Percentiles rank a stretch among this genome's conserved stretches.
Evolutionary conservation across 2,888 invertebrate genomes (phyloP).

Genomic region (Alcis repandata): DNA sequence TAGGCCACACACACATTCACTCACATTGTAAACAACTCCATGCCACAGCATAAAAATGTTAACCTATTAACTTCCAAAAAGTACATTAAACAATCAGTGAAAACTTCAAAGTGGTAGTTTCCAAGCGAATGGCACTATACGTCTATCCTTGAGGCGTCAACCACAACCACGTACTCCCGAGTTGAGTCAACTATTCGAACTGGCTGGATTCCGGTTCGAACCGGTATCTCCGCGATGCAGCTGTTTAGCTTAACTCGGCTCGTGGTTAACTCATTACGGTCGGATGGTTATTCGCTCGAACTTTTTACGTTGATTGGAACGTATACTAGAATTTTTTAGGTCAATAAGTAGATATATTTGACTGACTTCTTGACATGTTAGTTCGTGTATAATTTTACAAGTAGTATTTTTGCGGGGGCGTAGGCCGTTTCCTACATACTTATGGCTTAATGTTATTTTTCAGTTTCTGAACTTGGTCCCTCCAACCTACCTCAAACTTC

Average conservation of each 20-base stretch:
- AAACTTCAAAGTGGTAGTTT: neutral
- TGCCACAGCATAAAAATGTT: no score
- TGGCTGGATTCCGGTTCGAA: neutral
- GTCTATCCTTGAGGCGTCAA: neutral
- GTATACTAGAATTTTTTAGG: neutral
- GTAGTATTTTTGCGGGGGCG: no score
- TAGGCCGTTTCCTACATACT: no score
- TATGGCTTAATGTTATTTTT: no score
- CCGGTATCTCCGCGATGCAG: conserved; percentile 6
- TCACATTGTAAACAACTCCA: no score
- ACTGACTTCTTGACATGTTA: no score
- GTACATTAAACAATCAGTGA: neutral
- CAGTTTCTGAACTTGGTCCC: no score
- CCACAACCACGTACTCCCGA: conserved; percentile 13
- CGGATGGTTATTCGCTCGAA: neutral
- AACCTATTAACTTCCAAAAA: no score
- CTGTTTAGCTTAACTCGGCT: neutral
- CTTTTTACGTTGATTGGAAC: neutral
- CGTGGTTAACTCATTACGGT: neutral
- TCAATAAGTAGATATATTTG: neutral
- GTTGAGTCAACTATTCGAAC: conserved; percentile 16
- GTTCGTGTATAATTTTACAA: no score
- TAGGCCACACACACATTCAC: no score
- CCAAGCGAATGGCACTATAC: neutral
- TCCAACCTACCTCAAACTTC: no score